phyloP scores from a whole-genome alignment of 2,797 vertebrate species.

The Notolepis coatsorum region DNA sequence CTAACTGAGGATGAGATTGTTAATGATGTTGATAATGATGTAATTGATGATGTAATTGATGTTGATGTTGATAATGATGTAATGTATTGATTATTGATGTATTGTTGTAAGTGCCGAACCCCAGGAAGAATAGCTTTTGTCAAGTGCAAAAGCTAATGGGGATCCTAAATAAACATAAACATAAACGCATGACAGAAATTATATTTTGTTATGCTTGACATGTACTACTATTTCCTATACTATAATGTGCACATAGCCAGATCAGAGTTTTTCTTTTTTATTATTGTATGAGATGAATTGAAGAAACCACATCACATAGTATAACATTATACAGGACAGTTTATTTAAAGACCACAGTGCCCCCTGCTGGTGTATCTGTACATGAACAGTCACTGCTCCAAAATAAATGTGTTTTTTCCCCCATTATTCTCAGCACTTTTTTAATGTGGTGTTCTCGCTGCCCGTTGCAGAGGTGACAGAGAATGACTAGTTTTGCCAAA shows the following conservation, averaged over 20 bases:
- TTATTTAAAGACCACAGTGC: slow-evolving; percentile 26
- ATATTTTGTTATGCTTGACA: not conserved
- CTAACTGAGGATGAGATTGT: too few relatives aligned
- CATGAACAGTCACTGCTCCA: not conserved
- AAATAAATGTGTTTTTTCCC: not conserved
- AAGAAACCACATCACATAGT: not conserved
- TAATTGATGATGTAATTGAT: too few relatives aligned
- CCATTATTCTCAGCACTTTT: not conserved
- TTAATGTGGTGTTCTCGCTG: not conserved
- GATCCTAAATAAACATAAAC: too few relatives aligned
- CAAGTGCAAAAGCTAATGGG: too few relatives aligned
- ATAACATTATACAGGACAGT: not conserved
- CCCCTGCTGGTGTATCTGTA: slow-evolving; percentile 53
- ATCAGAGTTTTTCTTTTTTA: not conserved
- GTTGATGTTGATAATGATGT: too few relatives aligned
- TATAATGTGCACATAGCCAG: not conserved
- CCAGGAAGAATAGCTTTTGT: too few relatives aligned
- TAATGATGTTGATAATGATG: too few relatives aligned
- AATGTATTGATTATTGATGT: too few relatives aligned
- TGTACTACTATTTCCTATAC: not conserved
- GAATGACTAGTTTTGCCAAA: not conserved
- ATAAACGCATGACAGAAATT: too few relatives aligned
- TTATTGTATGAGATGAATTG: not conserved
- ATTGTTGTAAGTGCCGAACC: too few relatives aligned
- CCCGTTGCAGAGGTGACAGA: not conserved